These are phyloP conservation scores for Anhinga anhinga DNA, from an alignment of 2,113 vertebrate species.

Conservation along the genomic window DNA sequence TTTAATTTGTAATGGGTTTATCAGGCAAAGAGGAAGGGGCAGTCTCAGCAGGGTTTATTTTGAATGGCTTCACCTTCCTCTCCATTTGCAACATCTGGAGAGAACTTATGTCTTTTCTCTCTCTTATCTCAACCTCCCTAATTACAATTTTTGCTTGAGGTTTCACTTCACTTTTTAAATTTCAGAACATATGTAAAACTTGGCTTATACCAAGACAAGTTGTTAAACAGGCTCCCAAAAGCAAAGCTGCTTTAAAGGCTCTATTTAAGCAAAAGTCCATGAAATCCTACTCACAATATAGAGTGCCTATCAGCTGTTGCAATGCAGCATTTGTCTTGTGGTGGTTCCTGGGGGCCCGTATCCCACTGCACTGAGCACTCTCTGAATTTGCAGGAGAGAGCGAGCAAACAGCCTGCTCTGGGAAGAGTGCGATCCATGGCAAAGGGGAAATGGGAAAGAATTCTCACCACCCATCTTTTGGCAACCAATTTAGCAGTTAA, in stretches of 20 bases:
- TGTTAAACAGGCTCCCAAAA: neutral
- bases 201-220: neutral
- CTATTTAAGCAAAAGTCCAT: neutral
- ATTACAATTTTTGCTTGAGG: neutral
- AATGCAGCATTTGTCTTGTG: neutral
- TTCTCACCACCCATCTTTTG: conserved; percentile 61
- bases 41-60: neutral
- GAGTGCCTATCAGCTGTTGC: neutral
- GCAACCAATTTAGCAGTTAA: conserved; percentile 64
- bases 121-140: neutral
- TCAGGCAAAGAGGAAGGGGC: neutral
- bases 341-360: neutral
- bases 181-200: neutral
- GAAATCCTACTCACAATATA: neutral
- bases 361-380: neutral
- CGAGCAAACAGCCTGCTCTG: neutral
- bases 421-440: neutral
- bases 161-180: neutral
- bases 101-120: neutral
- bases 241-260: neutral
- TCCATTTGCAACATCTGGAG: neutral
- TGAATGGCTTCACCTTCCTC: neutral
- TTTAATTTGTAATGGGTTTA: neutral
- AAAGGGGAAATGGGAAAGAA: neutral
- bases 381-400: neutral